These are phyloP conservation scores for Epinotia bilunana DNA, from an alignment of 2,888 invertebrate species.

Conservation along the genomic window DNA sequence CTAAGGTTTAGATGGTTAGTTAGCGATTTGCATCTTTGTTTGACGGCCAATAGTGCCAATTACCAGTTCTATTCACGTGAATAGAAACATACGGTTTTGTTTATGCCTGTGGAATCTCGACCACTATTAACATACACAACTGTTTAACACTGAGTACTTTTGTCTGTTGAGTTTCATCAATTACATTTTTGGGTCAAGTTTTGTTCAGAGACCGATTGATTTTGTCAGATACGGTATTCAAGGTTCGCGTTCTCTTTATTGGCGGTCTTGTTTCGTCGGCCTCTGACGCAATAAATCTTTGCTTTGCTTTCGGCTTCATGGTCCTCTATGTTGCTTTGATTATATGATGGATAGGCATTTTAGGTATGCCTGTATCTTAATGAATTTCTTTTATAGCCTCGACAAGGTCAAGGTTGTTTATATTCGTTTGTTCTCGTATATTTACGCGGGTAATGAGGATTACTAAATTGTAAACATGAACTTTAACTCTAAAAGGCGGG, in stretches of 20 bases:
- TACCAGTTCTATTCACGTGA: constrained; percentile 8
- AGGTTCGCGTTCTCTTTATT: constrained; percentile 84
- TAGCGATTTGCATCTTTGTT: not conserved
- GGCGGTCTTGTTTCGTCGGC: constrained; percentile 82
- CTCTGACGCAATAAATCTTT: constrained; percentile 81
- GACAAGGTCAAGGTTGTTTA: constrained; percentile 56
- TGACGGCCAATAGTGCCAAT: not conserved
- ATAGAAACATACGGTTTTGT: constrained; percentile 18
- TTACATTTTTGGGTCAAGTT: constrained; percentile 81
- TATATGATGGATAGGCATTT: constrained; percentile 77
- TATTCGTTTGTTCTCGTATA: constrained; percentile 31
- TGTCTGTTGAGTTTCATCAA: constrained; percentile 67
- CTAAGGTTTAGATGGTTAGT: not conserved
- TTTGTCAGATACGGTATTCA: constrained; percentile 83
- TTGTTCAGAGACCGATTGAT: constrained; percentile 81
- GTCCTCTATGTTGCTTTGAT: constrained; percentile 79
- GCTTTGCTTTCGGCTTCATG: constrained; percentile 76
- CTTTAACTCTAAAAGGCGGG: constrained; percentile 35
- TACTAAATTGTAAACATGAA: constrained; percentile 41
- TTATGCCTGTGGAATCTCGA: constrained; percentile 14
- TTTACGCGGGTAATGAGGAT: constrained; percentile 37
- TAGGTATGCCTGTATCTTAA: constrained; percentile 66
- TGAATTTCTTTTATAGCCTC: constrained; percentile 66
- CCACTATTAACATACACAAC: constrained; percentile 32
- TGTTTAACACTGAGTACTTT: constrained; percentile 47